phyloP scores from a whole-genome alignment of 2,888 invertebrate species.

The Lasioglossum oenotherae region DNA sequence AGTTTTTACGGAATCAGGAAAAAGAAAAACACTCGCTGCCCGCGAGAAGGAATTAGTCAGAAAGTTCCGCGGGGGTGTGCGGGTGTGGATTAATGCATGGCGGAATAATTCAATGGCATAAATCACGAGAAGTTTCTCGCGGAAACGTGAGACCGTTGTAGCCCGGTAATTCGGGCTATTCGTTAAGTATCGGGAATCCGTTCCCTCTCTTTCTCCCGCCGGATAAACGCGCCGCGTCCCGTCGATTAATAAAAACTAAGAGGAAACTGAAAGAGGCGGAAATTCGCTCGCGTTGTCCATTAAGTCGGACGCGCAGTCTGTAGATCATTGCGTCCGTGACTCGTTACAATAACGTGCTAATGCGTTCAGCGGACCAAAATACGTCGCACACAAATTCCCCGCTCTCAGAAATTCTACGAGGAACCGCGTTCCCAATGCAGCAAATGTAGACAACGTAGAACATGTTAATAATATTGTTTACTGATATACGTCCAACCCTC shows the following conservation, averaged over 20 bases:
- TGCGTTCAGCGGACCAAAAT: no score
- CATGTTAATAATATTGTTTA: no score
- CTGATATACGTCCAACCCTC: no score
- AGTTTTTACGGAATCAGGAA: neutral
- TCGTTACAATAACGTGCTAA: conserved; percentile 6
- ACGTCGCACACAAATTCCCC: no score
- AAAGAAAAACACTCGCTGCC: conserved; percentile 10
- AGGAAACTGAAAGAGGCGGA: neutral
- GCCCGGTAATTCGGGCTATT: conserved; percentile 22
- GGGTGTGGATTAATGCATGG: conserved; percentile 40
- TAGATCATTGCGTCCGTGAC: neutral
- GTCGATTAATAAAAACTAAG: conserved; percentile 10
- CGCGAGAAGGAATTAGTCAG: neutral
- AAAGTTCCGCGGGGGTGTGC: conserved; percentile 9
- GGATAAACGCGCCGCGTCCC: neutral
- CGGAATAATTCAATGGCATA: conserved; percentile 50
- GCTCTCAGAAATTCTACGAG: no score
- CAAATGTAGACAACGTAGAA: no score
- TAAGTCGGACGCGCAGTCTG: neutral
- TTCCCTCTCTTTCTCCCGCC: neutral
- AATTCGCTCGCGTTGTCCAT: neutral
- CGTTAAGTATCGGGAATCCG: conserved; percentile 21
- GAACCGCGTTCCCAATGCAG: no score
- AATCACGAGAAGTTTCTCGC: conserved; percentile 38
- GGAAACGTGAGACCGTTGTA: conserved; percentile 5